Evolutionary conservation across 1,140 invertebrate genomes (phyloP), one percentile per base, ranked within the genome.

Genomic region (Sinella curviseta): DNA sequence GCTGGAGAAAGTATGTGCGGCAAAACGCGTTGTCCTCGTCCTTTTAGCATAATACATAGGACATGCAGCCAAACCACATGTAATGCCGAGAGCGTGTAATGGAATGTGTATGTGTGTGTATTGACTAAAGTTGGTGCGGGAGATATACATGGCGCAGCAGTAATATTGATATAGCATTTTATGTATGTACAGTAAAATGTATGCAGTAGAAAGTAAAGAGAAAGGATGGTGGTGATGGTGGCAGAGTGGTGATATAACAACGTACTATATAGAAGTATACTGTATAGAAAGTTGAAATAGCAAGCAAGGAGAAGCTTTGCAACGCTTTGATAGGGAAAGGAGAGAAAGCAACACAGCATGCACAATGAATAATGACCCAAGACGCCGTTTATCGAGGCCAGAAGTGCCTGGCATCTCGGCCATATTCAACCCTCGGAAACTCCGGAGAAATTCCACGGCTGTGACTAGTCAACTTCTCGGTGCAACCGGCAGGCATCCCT

Each of bases 401-500:
- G 81, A 82, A 70, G 48, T 82, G 36, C 73, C 81, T 73, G 83
- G 83, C 57, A 82, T 84, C 81, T 82, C 81, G 26, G 83, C 83
- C 36, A 84, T 84, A 78, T 84, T 84, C 80, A 84, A 84, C 77
- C 83, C 83, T 39, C 35, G 83, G 34, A 84, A 84, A 55, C 77
- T 81, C 54, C 75, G 83, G 34, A 76, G 83, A 70, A 84, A 82
- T 36, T 84, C 83, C 60, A 81, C 83, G 33, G 81, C 81, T 48
- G 79, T 84, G 39, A 70, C 65, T 70, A 84, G 81, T 78, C 78
- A 80, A 55, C 81, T 83, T 17, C 77, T 81, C 33, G 79, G 79
- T 24, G 74, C 35, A 36, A 78, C 36, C 35, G 77, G 70, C 35
- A 55, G 78, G 8, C 65, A 65, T 24, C 26, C 60, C 48, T 77